These are phyloP conservation scores for Mimachlamys varia DNA, from an alignment of 2,888 invertebrate species.

Conservation along the genomic window DNA sequence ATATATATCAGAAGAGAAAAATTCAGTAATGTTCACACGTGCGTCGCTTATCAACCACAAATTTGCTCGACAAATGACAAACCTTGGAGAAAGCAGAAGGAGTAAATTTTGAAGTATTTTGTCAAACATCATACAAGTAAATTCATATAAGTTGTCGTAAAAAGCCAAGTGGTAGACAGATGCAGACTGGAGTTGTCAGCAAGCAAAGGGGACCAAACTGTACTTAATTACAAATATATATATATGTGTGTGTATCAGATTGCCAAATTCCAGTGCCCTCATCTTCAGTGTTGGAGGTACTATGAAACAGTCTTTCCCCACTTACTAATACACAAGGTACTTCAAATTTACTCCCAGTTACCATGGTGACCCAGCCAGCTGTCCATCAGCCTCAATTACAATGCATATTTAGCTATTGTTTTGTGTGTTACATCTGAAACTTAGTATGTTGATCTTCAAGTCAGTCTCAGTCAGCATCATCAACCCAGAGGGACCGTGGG, in stretches of 20 bases:
- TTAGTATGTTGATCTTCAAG: constrained; percentile 42
- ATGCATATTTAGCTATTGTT: constrained; percentile 54
- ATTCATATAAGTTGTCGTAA: background rate
- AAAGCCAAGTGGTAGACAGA: constrained; percentile 30
- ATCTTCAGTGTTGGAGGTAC: constrained; percentile 24
- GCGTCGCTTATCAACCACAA: background rate
- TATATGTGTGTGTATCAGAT: constrained; percentile 41
- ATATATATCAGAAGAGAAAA: background rate
- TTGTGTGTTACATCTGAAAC: constrained; percentile 47
- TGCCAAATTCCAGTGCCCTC: constrained; percentile 50
- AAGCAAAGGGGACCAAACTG: constrained; percentile 30
- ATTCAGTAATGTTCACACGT: background rate
- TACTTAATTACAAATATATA: constrained; percentile 34
- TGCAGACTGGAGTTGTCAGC: background rate
- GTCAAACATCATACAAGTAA: constrained; percentile 6
- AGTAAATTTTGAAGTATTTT: constrained; percentile 31
- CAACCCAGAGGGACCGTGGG: constrained; percentile 36
- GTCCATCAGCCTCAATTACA: constrained; percentile 54
- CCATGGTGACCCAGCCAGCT: constrained; percentile 51
- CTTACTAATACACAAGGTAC: constrained; percentile 37
- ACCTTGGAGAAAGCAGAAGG: background rate
- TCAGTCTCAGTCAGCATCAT: constrained; percentile 50
- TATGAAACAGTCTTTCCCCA: constrained; percentile 28
- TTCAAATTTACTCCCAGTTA: constrained; percentile 51
- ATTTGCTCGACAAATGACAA: background rate